phyloP scores from a whole-genome alignment of 2,797 vertebrate genomes.

The Labeo calbasu region DNA sequence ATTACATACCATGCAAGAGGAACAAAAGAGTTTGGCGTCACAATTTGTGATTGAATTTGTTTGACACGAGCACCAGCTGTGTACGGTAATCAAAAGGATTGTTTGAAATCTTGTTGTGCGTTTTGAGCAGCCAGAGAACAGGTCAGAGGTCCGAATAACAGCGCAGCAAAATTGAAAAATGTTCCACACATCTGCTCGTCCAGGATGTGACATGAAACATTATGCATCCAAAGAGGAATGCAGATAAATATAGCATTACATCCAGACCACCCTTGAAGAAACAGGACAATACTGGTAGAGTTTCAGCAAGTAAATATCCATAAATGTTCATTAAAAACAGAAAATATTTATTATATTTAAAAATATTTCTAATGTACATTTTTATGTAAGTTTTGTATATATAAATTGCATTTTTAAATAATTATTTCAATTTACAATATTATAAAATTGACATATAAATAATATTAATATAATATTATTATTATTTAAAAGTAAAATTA shows the following conservation, averaged over 20 bases:
- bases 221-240: background rate
- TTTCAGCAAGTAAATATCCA: background rate
- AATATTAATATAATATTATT: background rate
- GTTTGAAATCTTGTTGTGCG: constrained; percentile 1
- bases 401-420: background rate
- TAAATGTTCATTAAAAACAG: background rate
- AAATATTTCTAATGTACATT: no score
- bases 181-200: constrained; percentile 1
- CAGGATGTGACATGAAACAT: constrained; percentile 16
- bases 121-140: constrained; percentile 6
- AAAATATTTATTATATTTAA: background rate
- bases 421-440: background rate
- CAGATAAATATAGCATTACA: background rate
- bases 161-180: constrained; percentile 24
- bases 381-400: background rate
- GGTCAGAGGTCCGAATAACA: constrained; percentile 25
- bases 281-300: background rate
- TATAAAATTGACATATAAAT: background rate
- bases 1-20: background rate
- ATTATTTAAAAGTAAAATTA: background rate
- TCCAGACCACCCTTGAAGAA: background rate
- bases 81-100: constrained; percentile 26
- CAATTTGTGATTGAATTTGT: constrained; percentile 16
- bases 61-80: background rate
- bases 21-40: background rate